Evolutionary conservation across 1,140 invertebrate species (phyloP), one percentile per base, ranked within the genome.

Genomic region (Drosophila setifemur): DNA sequence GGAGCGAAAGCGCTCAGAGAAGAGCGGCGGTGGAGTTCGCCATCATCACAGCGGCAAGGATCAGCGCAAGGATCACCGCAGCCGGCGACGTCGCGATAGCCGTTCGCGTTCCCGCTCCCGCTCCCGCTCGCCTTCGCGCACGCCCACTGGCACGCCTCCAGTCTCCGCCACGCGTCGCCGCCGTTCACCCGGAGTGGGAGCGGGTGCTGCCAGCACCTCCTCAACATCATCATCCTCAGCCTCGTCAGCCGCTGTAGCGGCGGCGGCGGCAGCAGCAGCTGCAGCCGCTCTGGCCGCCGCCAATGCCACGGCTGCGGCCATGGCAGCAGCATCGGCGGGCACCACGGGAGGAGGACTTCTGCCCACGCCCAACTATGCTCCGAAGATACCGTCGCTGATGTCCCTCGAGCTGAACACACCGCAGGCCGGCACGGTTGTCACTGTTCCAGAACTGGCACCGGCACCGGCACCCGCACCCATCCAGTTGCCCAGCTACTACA

Each of bases 401-500:
- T 83, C 79, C 16, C 40, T 83, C n/a, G 79, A 83, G 25, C 48
- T 85, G 37, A 44, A 25, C 43, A 67, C 74, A 4, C 54, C 44
- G 5, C 26, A 26, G 23, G 35, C 52, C 5, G 35, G n/a, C n/a
- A n/a, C 48, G 8, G 18, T 44, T 12, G 28, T 43, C 21, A 39
- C 55, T 2, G 14, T 57, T 40, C 19, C 53, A 6, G 26, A 18
- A 2, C 16, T 31, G 25, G 45, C 63, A n/a, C 52, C 5, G 35
- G n/a, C n/a, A n/a, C 48, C 7, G 18, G 39, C 9, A 23, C 43
- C 21, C 26, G 39, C 61, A 8, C 47, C 70, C 44, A 64, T 88
- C 26, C 83, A 88, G 67, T 33, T 95, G 63, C 93, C 93, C 23
- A 92, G 92, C 68, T 97, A 96, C 91, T 97, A 96, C 77, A 97